Percentiles rank a stretch among this genome's conserved stretches.
Evolutionary conservation across 1,140 invertebrate species (phyloP).

Genomic region (Aphelinus certus): DNA sequence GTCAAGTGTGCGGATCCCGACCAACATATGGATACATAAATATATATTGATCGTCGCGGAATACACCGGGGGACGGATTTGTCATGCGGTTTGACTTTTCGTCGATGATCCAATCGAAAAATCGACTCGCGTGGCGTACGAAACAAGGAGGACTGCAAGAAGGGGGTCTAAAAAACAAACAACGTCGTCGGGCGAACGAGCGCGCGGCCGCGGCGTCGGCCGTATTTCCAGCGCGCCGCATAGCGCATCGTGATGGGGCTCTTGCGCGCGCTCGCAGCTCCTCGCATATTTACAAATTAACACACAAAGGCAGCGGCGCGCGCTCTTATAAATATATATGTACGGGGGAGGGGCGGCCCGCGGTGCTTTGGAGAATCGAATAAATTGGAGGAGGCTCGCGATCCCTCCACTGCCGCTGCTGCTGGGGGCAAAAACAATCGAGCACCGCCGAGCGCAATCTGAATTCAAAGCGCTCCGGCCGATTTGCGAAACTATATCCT

Average conservation of each 20-base stretch:
- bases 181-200: background rate
- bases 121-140: too few species aligned
- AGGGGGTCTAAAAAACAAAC: too few species aligned
- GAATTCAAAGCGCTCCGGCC: constrained; percentile 59
- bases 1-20: too few species aligned
- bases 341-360: constrained; percentile 43
- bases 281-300: constrained; percentile 60
- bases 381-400: constrained; percentile 50
- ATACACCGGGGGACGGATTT: too few species aligned
- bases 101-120: too few species aligned
- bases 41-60: too few species aligned
- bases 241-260: constrained; percentile 13
- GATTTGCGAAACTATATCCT: constrained; percentile 25
- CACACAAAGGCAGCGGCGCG: constrained; percentile 59
- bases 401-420: constrained; percentile 14
- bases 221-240: constrained; percentile 41
- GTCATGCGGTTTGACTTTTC: too few species aligned
- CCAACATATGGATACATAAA: too few species aligned
- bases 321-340: constrained; percentile 53
- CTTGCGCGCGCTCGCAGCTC: constrained; percentile 44
- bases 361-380: constrained; percentile 55
- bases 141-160: too few species aligned
- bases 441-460: constrained; percentile 52
- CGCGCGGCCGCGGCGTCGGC: too few species aligned
- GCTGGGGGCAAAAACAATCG: constrained; percentile 53